A percentile compares a stretch with the other conserved stretches of the same genome.
Conservation (phyloP, 2,113 vertebrate genomes). For the Capreolus pygargus region DNA sequence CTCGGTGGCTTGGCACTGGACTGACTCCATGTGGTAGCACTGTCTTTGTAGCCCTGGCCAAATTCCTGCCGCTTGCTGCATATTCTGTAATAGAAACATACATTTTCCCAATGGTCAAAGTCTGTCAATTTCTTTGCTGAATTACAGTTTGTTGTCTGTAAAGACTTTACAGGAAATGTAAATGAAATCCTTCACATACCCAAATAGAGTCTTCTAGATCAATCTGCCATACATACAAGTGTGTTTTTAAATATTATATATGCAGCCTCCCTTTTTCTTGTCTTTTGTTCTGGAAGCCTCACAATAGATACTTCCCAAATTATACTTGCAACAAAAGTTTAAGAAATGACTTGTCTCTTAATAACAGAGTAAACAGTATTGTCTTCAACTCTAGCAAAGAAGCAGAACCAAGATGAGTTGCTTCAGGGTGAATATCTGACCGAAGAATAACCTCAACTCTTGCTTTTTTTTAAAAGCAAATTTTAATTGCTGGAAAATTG, state of each 20-base stretch:
- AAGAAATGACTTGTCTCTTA: conserved; percentile 13
- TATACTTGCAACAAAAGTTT: not conserved
- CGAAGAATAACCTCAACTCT: not conserved
- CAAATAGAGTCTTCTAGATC: not conserved
- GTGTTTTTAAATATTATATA: not conserved
- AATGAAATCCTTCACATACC: not conserved
- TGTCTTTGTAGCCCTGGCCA: not conserved
- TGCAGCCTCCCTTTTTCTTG: not conserved
- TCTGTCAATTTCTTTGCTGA: not conserved
- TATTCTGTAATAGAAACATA: not conserved
- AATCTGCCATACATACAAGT: not conserved
- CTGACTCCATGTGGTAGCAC: not conserved
- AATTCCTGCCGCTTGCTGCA: not conserved
- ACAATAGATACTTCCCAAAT: conserved; percentile 4
- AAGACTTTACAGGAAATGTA: not conserved
- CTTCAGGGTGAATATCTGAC: not conserved
- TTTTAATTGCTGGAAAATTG: not conserved
- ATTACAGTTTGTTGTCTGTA: not conserved
- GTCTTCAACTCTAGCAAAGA: not conserved
- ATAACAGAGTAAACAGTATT: not conserved
- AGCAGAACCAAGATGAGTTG: not conserved
- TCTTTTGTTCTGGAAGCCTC: conserved; percentile 31
- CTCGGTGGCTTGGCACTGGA: not conserved
- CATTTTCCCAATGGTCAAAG: not conserved
- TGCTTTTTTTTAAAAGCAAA: not conserved